phyloP scores from a whole-genome alignment of 2,888 invertebrate species.

The Branchellion lobata region DNA sequence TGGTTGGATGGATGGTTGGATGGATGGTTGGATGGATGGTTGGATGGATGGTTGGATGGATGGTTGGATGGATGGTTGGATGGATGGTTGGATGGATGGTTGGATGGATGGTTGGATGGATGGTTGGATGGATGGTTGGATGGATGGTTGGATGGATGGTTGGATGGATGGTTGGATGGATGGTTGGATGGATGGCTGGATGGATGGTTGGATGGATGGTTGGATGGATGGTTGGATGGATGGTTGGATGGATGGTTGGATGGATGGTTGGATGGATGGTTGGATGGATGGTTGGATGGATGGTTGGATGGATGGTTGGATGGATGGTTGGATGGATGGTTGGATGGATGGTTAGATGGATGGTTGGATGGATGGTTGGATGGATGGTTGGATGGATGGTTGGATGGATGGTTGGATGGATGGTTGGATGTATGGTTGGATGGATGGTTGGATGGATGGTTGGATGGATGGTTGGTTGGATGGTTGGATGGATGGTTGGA shows the following conservation, averaged over 20 bases:
- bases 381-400: slow-evolving; percentile 23
- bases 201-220: slow-evolving; percentile 35
- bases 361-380: slow-evolving; percentile 19
- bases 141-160: slow-evolving; percentile 35
- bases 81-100: slow-evolving; percentile 35
- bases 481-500: background rate
- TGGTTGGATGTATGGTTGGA: too few species aligned
- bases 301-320: slow-evolving; percentile 32
- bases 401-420: background rate
- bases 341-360: slow-evolving; percentile 28
- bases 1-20: too few species aligned
- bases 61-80: slow-evolving; percentile 33
- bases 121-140: slow-evolving; percentile 35
- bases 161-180: slow-evolving; percentile 37
- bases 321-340: slow-evolving; percentile 37
- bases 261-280: slow-evolving; percentile 35
- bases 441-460: too few species aligned
- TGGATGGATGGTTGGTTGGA: too few species aligned
- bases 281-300: slow-evolving; percentile 37
- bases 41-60: background rate
- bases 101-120: slow-evolving; percentile 37
- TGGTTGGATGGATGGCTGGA: slow-evolving; percentile 35
- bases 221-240: slow-evolving; percentile 37
- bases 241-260: slow-evolving; percentile 35
- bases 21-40: too few species aligned